A percentile compares a stretch with the other conserved stretches of the same genome.
Evolutionary conservation across 2,113 vertebrate species (phyloP).

Genomic region (Megalops atlanticus): DNA sequence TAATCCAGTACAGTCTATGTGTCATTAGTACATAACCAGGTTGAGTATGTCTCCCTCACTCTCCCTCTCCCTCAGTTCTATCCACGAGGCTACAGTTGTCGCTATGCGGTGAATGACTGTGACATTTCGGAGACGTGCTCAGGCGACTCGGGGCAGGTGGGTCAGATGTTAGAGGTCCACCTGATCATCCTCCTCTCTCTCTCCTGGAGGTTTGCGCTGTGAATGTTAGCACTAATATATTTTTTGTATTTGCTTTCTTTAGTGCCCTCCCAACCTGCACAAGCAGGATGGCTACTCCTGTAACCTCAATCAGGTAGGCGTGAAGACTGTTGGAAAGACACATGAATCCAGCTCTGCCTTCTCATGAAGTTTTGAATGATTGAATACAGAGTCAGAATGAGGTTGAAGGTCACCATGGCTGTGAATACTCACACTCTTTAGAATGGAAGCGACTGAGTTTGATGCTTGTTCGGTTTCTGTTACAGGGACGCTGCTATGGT

Average conservation of each 20-base stretch:
- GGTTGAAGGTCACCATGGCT: not conserved
- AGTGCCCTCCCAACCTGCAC: constrained; percentile 97
- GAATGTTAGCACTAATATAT: constrained; percentile 20
- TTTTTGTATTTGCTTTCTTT: constrained; percentile 47
- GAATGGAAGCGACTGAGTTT: not conserved
- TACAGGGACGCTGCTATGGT: constrained; percentile 91
- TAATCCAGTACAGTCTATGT: no score
- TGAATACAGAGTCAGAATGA: not conserved
- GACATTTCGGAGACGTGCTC: constrained; percentile 93
- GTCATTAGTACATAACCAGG: not conserved
- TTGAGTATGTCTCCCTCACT: not conserved
- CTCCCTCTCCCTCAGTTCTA: constrained; percentile 77
- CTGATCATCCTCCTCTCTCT: not conserved
- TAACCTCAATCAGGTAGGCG: constrained; percentile 86
- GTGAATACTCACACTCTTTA: no score
- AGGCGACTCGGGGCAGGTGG: constrained; percentile 95
- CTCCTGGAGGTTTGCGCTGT: no score
- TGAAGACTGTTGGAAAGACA: not conserved
- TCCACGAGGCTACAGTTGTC: constrained; percentile 87
- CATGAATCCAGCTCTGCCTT: no score
- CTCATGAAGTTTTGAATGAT: no score
- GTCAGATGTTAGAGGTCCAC: constrained; percentile 7
- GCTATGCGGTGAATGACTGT: constrained; percentile 91
- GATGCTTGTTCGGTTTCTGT: constrained; percentile 33
- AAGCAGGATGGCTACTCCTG: constrained; percentile 96